Evolutionary conservation across 2,797 vertebrate species (phyloP).

Genomic region (Ctenosaura bakeri): DNA sequence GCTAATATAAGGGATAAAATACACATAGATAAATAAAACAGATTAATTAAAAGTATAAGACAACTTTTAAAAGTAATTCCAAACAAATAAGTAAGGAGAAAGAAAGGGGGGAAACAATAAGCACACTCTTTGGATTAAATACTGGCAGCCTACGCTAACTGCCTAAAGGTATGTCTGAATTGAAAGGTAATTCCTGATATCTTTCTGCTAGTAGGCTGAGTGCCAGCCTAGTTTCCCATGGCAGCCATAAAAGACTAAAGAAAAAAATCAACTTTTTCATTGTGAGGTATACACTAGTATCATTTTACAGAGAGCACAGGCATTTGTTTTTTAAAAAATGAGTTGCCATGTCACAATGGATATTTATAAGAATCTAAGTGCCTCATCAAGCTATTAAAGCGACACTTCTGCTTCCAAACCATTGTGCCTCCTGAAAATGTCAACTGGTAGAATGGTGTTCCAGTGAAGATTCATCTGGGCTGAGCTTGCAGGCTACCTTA

Average conservation of each 20-base stretch:
- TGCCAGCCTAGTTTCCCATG: too few relatives aligned
- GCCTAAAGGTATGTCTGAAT: too few relatives aligned
- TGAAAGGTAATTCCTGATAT: too few relatives aligned
- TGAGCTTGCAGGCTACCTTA: background rate
- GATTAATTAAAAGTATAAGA: background rate
- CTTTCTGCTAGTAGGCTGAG: too few relatives aligned
- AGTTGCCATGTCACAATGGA: background rate
- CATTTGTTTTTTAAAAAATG: background rate
- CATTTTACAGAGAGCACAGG: too few relatives aligned
- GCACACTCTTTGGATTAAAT: too few relatives aligned
- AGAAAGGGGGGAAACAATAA: too few relatives aligned
- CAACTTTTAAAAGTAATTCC: background rate
- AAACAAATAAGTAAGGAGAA: too few relatives aligned
- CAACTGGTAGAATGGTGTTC: background rate
- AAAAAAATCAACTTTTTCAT: too few relatives aligned
- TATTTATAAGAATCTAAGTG: background rate
- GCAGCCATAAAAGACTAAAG: too few relatives aligned
- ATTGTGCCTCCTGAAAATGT: background rate
- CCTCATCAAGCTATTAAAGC: background rate
- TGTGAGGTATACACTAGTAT: too few relatives aligned
- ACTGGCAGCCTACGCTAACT: too few relatives aligned
- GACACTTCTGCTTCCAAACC: background rate
- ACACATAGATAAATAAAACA: background rate
- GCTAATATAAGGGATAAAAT: background rate
- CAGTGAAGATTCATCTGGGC: background rate